phyloP scores from a whole-genome alignment of 2,888 invertebrate genomes.

The Drosophila borborema region DNA sequence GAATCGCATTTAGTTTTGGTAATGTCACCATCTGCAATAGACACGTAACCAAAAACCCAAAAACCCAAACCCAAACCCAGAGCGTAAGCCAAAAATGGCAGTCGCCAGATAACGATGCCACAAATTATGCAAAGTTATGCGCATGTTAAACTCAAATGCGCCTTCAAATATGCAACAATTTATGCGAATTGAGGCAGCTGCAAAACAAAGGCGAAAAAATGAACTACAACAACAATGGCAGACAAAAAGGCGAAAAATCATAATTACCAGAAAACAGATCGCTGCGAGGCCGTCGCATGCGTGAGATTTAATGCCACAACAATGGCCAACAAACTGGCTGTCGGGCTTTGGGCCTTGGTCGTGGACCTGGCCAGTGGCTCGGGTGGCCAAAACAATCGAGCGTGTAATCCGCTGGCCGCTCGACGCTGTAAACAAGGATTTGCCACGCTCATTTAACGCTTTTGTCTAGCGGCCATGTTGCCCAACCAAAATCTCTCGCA shows the following conservation, averaged over 20 bases:
- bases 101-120: constrained; percentile 50
- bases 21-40: constrained; percentile 28
- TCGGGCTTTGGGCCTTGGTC: constrained; percentile 8
- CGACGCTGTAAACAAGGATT: constrained; percentile 76
- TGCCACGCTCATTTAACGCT: constrained; percentile 82
- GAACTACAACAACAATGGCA: constrained; percentile 7
- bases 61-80: background rate
- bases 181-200: constrained; percentile 73
- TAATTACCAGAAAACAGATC: constrained; percentile 66
- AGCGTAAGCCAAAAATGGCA: constrained; percentile 31
- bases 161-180: constrained; percentile 74
- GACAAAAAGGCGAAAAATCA: constrained; percentile 61
- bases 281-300: constrained; percentile 38
- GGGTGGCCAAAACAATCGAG: constrained; percentile 68
- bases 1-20: constrained; percentile 15
- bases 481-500: constrained; percentile 52
- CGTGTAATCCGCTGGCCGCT: constrained; percentile 76
- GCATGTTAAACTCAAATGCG: constrained; percentile 58
- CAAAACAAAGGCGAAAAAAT: constrained; percentile 26
- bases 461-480: constrained; percentile 74
- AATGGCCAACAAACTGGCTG: constrained; percentile 43
- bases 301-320: constrained; percentile 60
- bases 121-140: constrained; percentile 79
- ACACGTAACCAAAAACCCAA: constrained; percentile 22
- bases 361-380: constrained; percentile 3